Conservation (phyloP, 2,113 vertebrate genomes). For the Psephotus haematonotus region DNA sequence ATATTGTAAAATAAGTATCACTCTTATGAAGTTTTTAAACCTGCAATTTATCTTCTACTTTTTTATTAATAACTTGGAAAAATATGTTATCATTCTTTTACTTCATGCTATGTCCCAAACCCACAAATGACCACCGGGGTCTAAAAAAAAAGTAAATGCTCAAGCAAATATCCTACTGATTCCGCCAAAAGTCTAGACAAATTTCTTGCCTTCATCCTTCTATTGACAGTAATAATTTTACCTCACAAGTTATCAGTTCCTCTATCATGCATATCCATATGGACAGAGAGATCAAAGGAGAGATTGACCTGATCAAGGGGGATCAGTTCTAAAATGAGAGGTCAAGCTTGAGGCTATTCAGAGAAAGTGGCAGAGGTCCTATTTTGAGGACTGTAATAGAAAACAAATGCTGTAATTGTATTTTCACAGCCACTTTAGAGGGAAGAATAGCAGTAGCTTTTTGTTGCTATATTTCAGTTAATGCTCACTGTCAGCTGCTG, state of each 20-base stretch:
- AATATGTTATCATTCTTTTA: neutral
- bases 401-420: neutral
- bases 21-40: neutral
- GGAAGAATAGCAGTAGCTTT: rapidly evolving
- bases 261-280: neutral
- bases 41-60: neutral
- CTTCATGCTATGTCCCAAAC: neutral
- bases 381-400: neutral
- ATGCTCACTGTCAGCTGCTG: neutral
- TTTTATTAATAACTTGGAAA: neutral
- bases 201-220: neutral
- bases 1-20: neutral
- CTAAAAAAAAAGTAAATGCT: neutral
- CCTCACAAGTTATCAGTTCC: neutral
- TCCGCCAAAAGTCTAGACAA: neutral
- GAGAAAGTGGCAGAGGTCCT: neutral
- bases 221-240: neutral
- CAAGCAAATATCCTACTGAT: neutral
- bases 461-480: neutral
- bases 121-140: neutral
- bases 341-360: neutral
- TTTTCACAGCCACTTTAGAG: neutral
- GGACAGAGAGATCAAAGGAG: neutral
- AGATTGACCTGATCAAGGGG: neutral
- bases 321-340: neutral